phyloP scores from a whole-genome alignment of 2,888 invertebrate genomes.

The Copidosoma aretas region DNA sequence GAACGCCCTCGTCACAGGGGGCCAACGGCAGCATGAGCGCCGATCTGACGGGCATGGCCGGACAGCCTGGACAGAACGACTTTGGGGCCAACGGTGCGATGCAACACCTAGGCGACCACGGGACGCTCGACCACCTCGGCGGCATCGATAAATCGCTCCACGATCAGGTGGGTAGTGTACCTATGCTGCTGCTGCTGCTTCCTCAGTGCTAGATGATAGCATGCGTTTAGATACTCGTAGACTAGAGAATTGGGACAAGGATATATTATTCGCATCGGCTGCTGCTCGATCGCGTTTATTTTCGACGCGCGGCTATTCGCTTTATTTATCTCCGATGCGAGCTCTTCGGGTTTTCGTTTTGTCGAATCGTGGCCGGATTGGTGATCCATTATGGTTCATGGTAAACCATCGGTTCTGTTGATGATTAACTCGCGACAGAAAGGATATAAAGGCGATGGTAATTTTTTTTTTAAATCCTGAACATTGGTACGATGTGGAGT shows the following conservation, averaged over 20 bases:
- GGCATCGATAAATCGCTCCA: slow-evolving; percentile 92
- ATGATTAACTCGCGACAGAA: too few relatives aligned
- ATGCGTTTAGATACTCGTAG: background rate
- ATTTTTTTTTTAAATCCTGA: too few relatives aligned
- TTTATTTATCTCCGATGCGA: background rate
- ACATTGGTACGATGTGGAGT: too few relatives aligned
- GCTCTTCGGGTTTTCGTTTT: background rate
- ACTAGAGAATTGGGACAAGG: background rate
- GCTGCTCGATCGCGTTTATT: background rate
- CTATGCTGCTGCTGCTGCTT: background rate
- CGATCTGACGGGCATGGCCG: slow-evolving; percentile 7
- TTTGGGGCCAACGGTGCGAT: slow-evolving; percentile 76
- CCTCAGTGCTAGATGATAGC: background rate
- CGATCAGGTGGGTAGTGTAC: slow-evolving; percentile 71
- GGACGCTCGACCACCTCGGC: slow-evolving; percentile 88
- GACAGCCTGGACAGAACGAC: slow-evolving; percentile 62
- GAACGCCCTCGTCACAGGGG: slow-evolving; percentile 28
- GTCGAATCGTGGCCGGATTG: too few relatives aligned
- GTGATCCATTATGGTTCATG: too few relatives aligned
- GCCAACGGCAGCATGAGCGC: slow-evolving; percentile 11
- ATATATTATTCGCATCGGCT: background rate
- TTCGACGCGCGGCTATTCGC: background rate
- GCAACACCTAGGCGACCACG: slow-evolving; percentile 84
- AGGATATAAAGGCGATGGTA: too few relatives aligned
- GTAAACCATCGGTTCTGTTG: too few relatives aligned